A percentile compares a stretch with the other conserved stretches of the same genome.
phyloP scores from a whole-genome alignment of 1,140 invertebrate species.

The Drosophila pallidifrons region DNA sequence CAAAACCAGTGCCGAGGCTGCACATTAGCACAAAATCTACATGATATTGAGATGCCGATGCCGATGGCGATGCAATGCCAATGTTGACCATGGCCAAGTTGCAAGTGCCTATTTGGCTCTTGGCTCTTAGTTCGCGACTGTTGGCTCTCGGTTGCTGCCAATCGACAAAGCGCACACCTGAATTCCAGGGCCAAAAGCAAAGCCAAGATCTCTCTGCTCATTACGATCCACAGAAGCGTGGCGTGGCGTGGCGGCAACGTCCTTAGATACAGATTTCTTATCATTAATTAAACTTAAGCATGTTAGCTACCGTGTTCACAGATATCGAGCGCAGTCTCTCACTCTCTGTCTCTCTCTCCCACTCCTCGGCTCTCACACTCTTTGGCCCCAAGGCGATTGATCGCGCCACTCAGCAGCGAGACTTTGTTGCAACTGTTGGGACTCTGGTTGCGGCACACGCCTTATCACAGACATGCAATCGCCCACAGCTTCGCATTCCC shows the following conservation, averaged over 20 bases:
- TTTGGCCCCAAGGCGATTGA: conserved; percentile 29
- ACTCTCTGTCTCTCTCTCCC: conserved; percentile 24
- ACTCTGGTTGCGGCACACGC: conserved; percentile 62
- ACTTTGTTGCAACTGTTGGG: conserved; percentile 7
- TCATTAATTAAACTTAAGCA: conserved; percentile 85
- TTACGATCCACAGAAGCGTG: conserved; percentile 43
- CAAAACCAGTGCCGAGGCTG: conserved; percentile 17
- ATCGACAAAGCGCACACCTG: conserved; percentile 54
- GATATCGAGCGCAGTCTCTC: conserved; percentile 65
- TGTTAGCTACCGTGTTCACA: conserved; percentile 84
- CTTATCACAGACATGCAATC: conserved; percentile 78
- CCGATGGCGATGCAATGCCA: conserved; percentile 15
- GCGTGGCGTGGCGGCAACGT: conserved; percentile 67
- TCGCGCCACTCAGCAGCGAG: background rate
- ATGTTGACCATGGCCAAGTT: background rate
- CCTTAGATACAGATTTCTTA: conserved; percentile 85
- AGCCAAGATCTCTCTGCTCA: conserved; percentile 30
- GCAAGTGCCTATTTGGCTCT: conserved; percentile 38
- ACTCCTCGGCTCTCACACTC: background rate
- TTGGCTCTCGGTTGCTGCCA: background rate
- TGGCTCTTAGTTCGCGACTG: too few relatives aligned
- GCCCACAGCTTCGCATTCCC: conserved; percentile 51
- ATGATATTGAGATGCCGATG: conserved; percentile 84
- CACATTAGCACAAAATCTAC: conserved; percentile 85
- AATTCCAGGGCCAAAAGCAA: conserved; percentile 57